Conservation (phyloP, 2,888 invertebrate species). For the Phorcus lineatus region DNA sequence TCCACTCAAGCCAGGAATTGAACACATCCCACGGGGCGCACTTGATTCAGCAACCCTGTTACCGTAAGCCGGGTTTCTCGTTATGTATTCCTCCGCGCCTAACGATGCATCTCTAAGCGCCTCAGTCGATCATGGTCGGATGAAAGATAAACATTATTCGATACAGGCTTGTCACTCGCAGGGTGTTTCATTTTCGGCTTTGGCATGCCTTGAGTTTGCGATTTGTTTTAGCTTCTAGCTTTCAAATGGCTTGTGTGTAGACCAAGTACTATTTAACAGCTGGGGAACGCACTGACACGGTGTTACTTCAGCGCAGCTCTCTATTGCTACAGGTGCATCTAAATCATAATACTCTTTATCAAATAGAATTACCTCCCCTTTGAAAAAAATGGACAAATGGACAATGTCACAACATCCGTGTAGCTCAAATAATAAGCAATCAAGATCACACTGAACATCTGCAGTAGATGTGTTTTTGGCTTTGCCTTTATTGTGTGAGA, state of each 20-base stretch:
- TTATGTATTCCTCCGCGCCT: not conserved
- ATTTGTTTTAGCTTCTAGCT: constrained; percentile 16
- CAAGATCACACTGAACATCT: too few relatives aligned
- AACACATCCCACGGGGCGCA: not conserved
- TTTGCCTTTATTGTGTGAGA: too few relatives aligned
- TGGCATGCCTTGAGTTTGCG: constrained; percentile 17
- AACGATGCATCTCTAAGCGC: constrained; percentile 16
- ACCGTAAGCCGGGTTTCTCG: not conserved
- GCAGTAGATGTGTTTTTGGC: too few relatives aligned
- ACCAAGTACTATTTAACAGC: not conserved
- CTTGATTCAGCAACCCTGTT: not conserved
- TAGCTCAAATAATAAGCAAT: too few relatives aligned
- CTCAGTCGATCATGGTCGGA: constrained; percentile 11
- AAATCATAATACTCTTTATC: not conserved
- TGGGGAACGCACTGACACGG: constrained; percentile 1
- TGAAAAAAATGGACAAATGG: too few relatives aligned
- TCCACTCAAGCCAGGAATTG: not conserved
- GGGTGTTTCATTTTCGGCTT: constrained; percentile 15
- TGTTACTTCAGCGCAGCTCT: not conserved
- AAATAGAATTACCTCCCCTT: too few relatives aligned
- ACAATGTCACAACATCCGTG: too few relatives aligned
- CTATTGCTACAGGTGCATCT: constrained; percentile 19
- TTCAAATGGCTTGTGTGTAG: not conserved
- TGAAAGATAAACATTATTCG: constrained; percentile 17
- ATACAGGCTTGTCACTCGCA: constrained; percentile 18